These are phyloP conservation scores for Tenrec ecaudatus DNA, from an alignment of 2,113 vertebrate species.

Conservation along the genomic window DNA sequence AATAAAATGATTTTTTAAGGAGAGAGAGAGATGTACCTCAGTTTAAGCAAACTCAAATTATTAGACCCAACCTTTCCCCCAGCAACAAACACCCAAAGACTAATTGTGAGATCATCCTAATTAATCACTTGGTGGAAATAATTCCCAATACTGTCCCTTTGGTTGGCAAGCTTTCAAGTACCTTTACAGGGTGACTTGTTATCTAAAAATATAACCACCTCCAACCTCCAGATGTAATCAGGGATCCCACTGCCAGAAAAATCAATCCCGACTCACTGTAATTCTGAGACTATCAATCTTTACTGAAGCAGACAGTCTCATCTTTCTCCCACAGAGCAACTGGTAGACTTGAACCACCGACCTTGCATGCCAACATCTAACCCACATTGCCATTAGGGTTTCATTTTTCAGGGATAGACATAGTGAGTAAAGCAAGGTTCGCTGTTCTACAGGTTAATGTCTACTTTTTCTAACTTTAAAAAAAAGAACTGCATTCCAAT, in stretches of 20 bases:
- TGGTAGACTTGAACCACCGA: too few species aligned
- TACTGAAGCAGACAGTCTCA: too few species aligned
- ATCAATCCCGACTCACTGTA: too few species aligned
- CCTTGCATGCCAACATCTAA: too few species aligned
- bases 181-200: conserved; percentile 2
- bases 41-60: conserved; percentile 53
- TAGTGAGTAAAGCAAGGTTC: not conserved
- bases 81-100: not conserved
- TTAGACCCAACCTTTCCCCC: not conserved
- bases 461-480: not conserved
- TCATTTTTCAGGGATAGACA: not conserved
- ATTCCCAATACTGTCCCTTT: not conserved
- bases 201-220: not conserved
- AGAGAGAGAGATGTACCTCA: not conserved
- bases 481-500: not conserved
- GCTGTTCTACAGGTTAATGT: not conserved
- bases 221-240: not conserved
- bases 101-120: not conserved
- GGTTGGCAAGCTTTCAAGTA: not conserved
- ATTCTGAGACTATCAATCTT: too few species aligned
- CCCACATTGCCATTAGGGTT: too few species aligned
- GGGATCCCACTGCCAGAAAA: too few species aligned
- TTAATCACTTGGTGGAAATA: conserved; percentile 9
- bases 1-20: too few species aligned
- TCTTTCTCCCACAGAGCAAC: too few species aligned